These are phyloP conservation scores for Temnothorax rugatulus DNA, from an alignment of 2,888 invertebrate species.

Conservation along the genomic window DNA sequence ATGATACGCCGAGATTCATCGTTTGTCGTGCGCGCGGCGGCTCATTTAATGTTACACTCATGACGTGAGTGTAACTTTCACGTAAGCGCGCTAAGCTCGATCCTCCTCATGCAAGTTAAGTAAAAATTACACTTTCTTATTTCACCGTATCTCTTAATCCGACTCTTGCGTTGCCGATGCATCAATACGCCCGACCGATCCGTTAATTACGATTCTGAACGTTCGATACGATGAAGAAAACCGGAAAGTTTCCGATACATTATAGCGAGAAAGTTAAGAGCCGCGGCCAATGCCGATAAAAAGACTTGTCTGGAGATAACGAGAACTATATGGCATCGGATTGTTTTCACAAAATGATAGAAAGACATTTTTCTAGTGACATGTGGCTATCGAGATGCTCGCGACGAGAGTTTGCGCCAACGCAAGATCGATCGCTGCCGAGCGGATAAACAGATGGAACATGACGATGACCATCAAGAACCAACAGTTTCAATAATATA, in stretches of 20 bases:
- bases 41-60: constrained; percentile 40
- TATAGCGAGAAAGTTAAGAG: constrained; percentile 43
- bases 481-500: constrained; percentile 8
- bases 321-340: constrained; percentile 57
- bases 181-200: neutral
- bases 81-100: neutral
- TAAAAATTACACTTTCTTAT: neutral
- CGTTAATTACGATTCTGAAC: constrained; percentile 43
- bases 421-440: constrained; percentile 63
- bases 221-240: constrained; percentile 58
- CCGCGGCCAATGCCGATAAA: constrained; percentile 11
- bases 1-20: constrained; percentile 32
- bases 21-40: constrained; percentile 20
- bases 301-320: constrained; percentile 73
- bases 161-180: neutral
- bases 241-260: constrained; percentile 57
- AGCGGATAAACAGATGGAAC: constrained; percentile 32
- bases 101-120: neutral
- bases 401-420: constrained; percentile 60
- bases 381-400: constrained; percentile 60
- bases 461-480: neutral
- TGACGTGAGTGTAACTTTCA: neutral
- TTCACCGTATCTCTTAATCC: neutral
- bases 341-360: constrained; percentile 72
- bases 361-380: constrained; percentile 73